Evolutionary conservation across 2,888 invertebrate genomes (phyloP).

Genomic region (Chesias legatella): DNA sequence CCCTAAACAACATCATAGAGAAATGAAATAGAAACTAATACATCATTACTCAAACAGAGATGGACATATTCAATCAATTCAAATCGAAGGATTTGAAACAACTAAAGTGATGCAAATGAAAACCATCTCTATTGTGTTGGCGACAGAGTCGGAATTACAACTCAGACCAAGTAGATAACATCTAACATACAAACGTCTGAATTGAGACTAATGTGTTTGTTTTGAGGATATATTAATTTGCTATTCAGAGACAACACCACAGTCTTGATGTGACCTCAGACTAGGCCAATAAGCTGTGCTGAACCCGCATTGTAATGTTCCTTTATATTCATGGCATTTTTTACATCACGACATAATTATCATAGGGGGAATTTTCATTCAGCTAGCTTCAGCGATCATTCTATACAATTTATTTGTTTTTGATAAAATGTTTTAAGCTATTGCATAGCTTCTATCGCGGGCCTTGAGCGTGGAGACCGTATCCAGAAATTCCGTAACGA

Average conservation of each 20-base stretch:
- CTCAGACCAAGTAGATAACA: not conserved
- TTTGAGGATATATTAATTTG: constrained; percentile 25
- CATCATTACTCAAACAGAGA: constrained; percentile 5
- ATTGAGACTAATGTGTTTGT: constrained; percentile 27
- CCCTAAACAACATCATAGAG: too few relatives aligned
- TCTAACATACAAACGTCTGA: constrained; percentile 5
- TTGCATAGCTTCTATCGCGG: too few relatives aligned
- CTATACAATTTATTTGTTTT: too few relatives aligned
- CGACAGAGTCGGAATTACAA: constrained; percentile 7
- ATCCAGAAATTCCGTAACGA: too few relatives aligned
- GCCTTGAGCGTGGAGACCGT: too few relatives aligned
- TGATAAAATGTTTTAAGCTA: too few relatives aligned
- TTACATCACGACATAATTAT: too few relatives aligned
- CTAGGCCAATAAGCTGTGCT: constrained; percentile 2
- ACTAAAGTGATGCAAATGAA: constrained; percentile 12
- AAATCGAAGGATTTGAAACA: constrained; percentile 24
- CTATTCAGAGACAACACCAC: constrained; percentile 17
- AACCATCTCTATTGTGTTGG: constrained; percentile 2
- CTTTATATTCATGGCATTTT: too few relatives aligned
- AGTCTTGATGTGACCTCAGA: constrained; percentile 15
- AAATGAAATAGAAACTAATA: too few relatives aligned
- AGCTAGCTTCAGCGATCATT: too few relatives aligned
- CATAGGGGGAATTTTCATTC: too few relatives aligned
- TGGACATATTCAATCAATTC: constrained; percentile 17
- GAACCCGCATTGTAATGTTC: too few relatives aligned